Evolutionary conservation across 2,113 vertebrate species (phyloP).

Genomic region (Chionis minor): DNA sequence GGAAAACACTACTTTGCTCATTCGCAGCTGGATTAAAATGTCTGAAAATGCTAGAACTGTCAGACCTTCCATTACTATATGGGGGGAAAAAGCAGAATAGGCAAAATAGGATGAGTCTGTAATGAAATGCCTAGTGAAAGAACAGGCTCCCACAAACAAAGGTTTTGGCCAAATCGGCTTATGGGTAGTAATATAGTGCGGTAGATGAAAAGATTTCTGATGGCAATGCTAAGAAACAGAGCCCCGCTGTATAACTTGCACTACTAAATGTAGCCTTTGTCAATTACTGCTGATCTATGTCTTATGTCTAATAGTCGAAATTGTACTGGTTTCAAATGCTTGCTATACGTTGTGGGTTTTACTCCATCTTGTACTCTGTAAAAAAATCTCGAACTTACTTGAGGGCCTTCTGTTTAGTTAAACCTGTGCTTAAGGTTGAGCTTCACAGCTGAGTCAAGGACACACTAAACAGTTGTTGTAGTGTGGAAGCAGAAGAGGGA

Average conservation of each 20-base stretch:
- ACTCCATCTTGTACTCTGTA: background rate
- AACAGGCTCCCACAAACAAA: background rate
- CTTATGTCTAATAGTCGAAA: background rate
- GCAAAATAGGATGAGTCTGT: background rate
- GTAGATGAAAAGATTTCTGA: background rate
- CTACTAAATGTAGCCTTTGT: background rate
- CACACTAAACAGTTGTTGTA: background rate
- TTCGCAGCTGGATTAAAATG: background rate
- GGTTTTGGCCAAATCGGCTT: background rate
- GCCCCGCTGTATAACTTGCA: background rate
- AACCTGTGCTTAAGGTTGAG: background rate
- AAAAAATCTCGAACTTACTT: background rate
- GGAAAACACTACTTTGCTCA: background rate
- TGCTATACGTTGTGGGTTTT: background rate
- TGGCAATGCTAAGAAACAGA: background rate
- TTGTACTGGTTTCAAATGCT: background rate
- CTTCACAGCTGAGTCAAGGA: background rate
- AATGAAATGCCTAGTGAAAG: background rate
- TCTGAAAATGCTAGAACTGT: background rate
- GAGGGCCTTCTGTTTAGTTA: background rate
- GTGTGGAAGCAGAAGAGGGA: background rate
- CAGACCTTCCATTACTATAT: background rate
- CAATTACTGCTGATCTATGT: background rate
- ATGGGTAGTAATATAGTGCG: background rate
- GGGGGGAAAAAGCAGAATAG: background rate